These are phyloP conservation scores for Clinocottus analis DNA, from an alignment of 2,113 vertebrate species.

Conservation along the genomic window DNA sequence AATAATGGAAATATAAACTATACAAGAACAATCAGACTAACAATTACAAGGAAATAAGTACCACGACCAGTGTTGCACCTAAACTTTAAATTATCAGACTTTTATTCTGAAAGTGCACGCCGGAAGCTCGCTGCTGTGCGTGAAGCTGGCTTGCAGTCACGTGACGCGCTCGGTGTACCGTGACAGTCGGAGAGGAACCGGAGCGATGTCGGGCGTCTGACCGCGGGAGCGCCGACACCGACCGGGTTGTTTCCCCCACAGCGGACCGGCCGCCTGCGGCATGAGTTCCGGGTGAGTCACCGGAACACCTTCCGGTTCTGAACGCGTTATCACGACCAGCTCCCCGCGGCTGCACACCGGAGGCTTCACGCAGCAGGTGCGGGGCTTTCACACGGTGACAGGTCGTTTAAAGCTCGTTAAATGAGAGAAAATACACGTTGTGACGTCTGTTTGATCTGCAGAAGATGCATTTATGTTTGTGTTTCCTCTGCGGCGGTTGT, in stretches of 20 bases:
- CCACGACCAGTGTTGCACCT: too few relatives aligned
- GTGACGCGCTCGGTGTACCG: background rate
- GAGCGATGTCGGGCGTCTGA: constrained; percentile 34
- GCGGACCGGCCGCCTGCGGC: background rate
- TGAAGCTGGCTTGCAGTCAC: background rate
- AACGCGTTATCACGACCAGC: too few relatives aligned
- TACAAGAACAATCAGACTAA: background rate
- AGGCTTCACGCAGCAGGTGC: too few relatives aligned
- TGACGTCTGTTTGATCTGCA: too few relatives aligned
- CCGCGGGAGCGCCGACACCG: background rate
- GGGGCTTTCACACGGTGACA: too few relatives aligned
- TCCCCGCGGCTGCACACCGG: too few relatives aligned
- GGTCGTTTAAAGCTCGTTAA: too few relatives aligned
- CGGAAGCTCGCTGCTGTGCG: accelerated
- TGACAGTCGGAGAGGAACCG: constrained; percentile 11
- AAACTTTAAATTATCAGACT: background rate
- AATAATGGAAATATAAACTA: too few relatives aligned
- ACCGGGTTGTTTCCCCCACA: background rate
- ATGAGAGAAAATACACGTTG: too few relatives aligned
- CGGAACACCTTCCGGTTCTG: too few relatives aligned
- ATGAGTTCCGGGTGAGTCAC: constrained; percentile 25
- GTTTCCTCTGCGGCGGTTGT: too few relatives aligned
- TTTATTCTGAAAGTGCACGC: constrained; percentile 16
- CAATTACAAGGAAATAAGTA: background rate
- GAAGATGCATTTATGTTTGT: too few relatives aligned